Base-by-base conservation (phyloP, 2,797 vertebrate species). In the Etheostoma nigrum region DNA sequence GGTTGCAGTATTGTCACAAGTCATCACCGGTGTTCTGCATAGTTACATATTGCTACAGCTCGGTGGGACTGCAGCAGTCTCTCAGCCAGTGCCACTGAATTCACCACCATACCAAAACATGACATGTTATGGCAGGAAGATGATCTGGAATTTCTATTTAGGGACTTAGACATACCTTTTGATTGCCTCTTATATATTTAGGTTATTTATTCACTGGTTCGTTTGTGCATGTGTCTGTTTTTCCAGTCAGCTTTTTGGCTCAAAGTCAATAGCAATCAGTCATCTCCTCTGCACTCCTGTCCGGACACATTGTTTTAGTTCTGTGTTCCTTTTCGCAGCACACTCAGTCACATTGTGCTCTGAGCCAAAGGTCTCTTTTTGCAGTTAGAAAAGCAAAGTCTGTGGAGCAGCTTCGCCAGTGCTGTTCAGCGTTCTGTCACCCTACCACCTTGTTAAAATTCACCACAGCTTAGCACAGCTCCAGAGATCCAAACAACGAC, bases 271-370 rank as follows among this genome's bases (percentile, higher is more conserved):
- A 15, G 65, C 45, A 4, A 72, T 80, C 74, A n/a, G 48, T 77
- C 73, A 19, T 84, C 65, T 74, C 44, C 49, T n/a, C 44, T 49
- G 57, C 15, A 5, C 66, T 40, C 36, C 36, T 40, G 36, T 66
- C 25, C 55, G 51, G 11, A 76, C 79, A 62, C 53, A 6, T 76
- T 66, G 74, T 82, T 82, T 80, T 76, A 72, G n/a, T 68, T 67
- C 54, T 33, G 12, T 57, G 67, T 76, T 74, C 74, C 25, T 49
- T 72, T 70, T 70, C 74, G 59, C 75, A 27, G 63, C 54, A 25
- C 36, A 40, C 36, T 40, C 25, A 21, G 72, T 48, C 33, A 42
- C 60, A 67, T 82, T 65, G 13, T 72, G 53, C 58, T 69, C 16
- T 14, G 40, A 67, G 60, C 52, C 81, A 79, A 60, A 74, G 42